A percentile compares a stretch with the other conserved stretches of the same genome.
These are phyloP conservation scores for Sepiola atlantica DNA, from an alignment of 2,888 invertebrate genomes.

Conservation along the genomic window DNA sequence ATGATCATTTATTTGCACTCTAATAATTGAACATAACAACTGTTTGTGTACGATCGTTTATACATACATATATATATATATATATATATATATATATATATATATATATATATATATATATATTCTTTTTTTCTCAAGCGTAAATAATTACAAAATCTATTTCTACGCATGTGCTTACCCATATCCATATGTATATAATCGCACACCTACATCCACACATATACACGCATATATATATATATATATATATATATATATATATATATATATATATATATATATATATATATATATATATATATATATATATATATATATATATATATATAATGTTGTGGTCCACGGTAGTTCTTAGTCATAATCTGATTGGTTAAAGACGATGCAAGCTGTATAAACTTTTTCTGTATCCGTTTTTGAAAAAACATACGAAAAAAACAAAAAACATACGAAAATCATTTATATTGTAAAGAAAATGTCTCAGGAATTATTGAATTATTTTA, in stretches of 20 bases:
- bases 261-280: neutral
- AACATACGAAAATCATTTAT: neutral
- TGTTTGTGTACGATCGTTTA: no score
- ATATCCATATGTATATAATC: neutral
- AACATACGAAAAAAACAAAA: neutral
- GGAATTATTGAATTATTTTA: neutral
- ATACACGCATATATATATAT: neutral
- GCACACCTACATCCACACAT: neutral
- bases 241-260: neutral
- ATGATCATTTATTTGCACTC: no score
- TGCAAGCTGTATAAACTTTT: no score
- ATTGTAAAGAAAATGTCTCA: neutral
- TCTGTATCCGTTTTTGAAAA: no score
- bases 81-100: constrained; percentile 33
- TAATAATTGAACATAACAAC: no score
- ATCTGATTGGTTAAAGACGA: no score
- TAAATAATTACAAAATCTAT: neutral
- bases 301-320: neutral
- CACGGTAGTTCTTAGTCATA: no score
- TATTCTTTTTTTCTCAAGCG: neutral
- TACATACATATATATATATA: constrained; percentile 44
- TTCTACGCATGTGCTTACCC: neutral
- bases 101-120: constrained; percentile 40
- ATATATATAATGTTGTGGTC: neutral
- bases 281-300: neutral